Conservation (phyloP, 2,888 invertebrate genomes). For the Parapristionchus giblindavisi region DNA sequence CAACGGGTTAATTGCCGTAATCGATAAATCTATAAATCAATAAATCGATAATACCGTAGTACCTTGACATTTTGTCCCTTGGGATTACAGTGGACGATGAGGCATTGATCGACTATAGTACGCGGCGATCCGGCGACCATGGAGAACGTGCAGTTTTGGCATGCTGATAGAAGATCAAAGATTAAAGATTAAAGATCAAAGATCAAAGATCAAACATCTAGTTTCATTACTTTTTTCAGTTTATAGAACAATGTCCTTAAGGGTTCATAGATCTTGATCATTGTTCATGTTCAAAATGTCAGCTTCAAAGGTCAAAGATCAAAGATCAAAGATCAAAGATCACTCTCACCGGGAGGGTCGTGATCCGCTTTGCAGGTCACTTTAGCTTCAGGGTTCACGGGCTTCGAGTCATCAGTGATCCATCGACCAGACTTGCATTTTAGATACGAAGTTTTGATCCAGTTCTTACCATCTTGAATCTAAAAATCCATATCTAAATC, state of each 20-base stretch:
- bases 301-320: neutral
- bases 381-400: neutral
- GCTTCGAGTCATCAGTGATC: constrained; percentile 2
- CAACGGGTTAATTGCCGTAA: neutral
- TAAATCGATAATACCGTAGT: too few relatives aligned
- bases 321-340: neutral
- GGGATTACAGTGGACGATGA: constrained; percentile 20
- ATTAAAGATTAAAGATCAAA: neutral
- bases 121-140: constrained; percentile 8
- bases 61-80: constrained; percentile 33
- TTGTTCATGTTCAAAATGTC: too few relatives aligned
- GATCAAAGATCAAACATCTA: too few relatives aligned
- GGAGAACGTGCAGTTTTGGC: constrained; percentile 32
- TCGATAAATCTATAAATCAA: too few relatives aligned
- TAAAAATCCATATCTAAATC: neutral
- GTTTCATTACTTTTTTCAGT: too few relatives aligned
- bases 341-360: neutral
- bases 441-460: constrained; percentile 3
- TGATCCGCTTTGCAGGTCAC: constrained; percentile 28
- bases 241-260: too few relatives aligned
- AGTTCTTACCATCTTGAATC: constrained; percentile 19
- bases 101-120: constrained; percentile 3
- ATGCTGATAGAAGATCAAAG: neutral
- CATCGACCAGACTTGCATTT: constrained; percentile 29
- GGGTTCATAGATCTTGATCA: too few relatives aligned